Evolutionary conservation across 2,888 invertebrate genomes (phyloP), one percentile per base, ranked within the genome.

Genomic region (Apotomis turbidana): DNA sequence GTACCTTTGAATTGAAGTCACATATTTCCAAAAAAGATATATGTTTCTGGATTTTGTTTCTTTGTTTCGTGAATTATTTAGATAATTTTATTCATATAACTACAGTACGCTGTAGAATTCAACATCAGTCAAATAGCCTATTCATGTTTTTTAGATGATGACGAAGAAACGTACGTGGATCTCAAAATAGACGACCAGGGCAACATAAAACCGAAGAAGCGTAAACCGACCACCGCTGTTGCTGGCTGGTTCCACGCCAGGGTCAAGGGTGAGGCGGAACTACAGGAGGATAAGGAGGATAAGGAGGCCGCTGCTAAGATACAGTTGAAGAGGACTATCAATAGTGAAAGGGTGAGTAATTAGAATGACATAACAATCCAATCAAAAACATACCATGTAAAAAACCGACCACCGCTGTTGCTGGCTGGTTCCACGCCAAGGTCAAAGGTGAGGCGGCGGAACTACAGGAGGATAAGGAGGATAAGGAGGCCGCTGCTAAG

Each of bases 111-210:
- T n/a, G n/a, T n/a, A n/a, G n/a, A n/a, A n/a, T n/a, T n/a, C n/a
- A n/a, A n/a, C n/a, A n/a, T n/a, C n/a, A n/a, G n/a, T n/a, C n/a
- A n/a, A n/a, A n/a, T n/a, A 15, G 15, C 15, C 15, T 15, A 15
- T 15, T 15, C 15, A 15, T 15, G 15, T 15, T 49, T 49, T 49
- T 6, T 9, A 49, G 49, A 49, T 27, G 58, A 89, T 52, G 93
- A 90, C 61, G 93, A 92, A 60, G 94, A 94, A 78, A 76, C 84
- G 0, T 94, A 94, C 74, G 80, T 91, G 0, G 94, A 94, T 74
- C 77, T 93, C 0, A 91, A 91, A 66, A 88, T 93, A 1, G 93
- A 93, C 54, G 83, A 87, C 0, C 83, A 89, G 36, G 93, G 93
- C 0, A 90, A 90, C 75, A 79, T 92, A 0, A 89, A 82, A 69